Base-by-base conservation (phyloP, 2,113 vertebrate genomes). In the Salvator merianae region DNA sequence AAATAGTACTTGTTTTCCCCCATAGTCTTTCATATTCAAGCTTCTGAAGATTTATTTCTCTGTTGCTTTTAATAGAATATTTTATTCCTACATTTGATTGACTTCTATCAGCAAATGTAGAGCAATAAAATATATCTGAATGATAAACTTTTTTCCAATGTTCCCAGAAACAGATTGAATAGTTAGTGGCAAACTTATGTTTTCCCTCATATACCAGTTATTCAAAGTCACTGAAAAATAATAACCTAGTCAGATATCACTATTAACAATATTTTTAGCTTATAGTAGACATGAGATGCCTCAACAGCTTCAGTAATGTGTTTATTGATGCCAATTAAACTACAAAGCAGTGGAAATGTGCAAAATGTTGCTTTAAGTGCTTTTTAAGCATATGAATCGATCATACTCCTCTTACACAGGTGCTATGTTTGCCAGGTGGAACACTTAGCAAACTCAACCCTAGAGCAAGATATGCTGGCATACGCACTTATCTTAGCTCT, bases 1-100 rank as follows among this genome's bases (percentile, higher is more conserved):
- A 13, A 43, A 78, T 0, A 8, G 38, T 77, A 71, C 0, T 0
- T 50, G 43, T 9, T 0, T 0, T 36, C 71, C 34, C 65, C n/a
- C 30, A 36, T 50, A 50, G 76, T n/a, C 62, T 85, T 43, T 72
- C 28, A 63, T 9, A 20, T 68, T 28, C 2, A 0, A 1, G 6
- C 66, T 62, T 79, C 55, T 72, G 5, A 62, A 59, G 53, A 24
- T 72, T 14, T 59, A 13, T 36, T 86, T 30, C 62, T 63, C 38
- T 68, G 22, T 38, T 18, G 24, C 16, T 16, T 40, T 34, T 28
- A 38, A 3, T 40, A 22, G 9, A 78, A 36, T 32, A 63, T 63
- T 34, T 30, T 38, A 16, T 77, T 47, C 50, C 14, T 18, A 73
- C 22, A 34, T 32, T 81, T 47, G 34, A 28, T 71, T 62, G 7